Evolutionary conservation across 2,888 invertebrate genomes (phyloP), one percentile per base, ranked within the genome.

Genomic region (Limenitis camilla): DNA sequence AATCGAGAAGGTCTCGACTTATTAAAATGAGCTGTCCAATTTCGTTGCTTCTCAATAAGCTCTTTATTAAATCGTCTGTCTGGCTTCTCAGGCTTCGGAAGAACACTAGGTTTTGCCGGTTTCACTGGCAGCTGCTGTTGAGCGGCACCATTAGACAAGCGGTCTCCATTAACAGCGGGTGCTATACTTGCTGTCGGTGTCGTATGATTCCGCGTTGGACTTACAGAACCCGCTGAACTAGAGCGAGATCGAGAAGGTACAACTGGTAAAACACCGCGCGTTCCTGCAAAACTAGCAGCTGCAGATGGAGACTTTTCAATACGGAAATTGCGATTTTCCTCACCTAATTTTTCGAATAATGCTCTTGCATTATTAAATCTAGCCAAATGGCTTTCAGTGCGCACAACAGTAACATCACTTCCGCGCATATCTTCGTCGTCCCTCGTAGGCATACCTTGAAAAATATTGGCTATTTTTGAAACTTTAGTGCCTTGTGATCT

Each of bases 11-110:
- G 89, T 62, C 93, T 91, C 46, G 93, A 90, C 85, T 94, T 95
- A 55, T 93, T 93, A 76, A 96, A 96, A 80, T 95, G 96, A 56
- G 95, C 94, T 31, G 96, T 96, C 96, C 96, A 96, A 82, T 96
- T 96, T 72, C 93, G 92, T 73, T 96, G 96, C 69, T 96, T 95
- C 78, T 95, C 96, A 63, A 96, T 96, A 50, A 96, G 86, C 76
- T 96, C 95, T 63, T 95, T 93, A 58, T 94, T 94, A 66, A 94
- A 92, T 68, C 93, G 92, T 51, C 94, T 88, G 73, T 95, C 95
- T 4, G 95, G 94, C 76, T 95, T 94, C 67, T 95, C 94, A 0
- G 94, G 94, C 74, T 94, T 94, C 9, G 91, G 89, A 64, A 90
- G 85, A 54, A 90, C 86, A 58, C 90, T 89, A 5, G 90, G 90